These are phyloP conservation scores for Astropecten irregularis DNA, from an alignment of 53 echinoderm and acorn worm genomes.

Conservation along the genomic window DNA sequence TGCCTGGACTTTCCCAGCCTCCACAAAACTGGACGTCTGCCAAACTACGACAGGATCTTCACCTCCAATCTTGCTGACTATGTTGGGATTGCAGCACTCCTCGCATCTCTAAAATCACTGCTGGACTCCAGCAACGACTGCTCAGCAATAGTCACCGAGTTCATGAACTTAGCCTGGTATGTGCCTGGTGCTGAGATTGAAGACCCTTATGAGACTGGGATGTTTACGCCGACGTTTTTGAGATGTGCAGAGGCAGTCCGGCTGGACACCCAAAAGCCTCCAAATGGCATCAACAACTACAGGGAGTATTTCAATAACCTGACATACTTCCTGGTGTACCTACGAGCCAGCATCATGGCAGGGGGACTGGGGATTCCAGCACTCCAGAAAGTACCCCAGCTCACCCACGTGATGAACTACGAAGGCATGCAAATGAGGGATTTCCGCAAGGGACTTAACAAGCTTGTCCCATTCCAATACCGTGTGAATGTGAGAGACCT, in stretches of 20 bases:
- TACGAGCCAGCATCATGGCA: slow-evolving; percentile 18
- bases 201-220: neutral
- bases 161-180: slow-evolving; percentile 13
- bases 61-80: slow-evolving; percentile 56
- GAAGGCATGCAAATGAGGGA: slow-evolving; percentile 65
- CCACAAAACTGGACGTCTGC: neutral
- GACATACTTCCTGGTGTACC: neutral
- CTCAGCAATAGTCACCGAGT: slow-evolving; percentile 44
- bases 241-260: neutral
- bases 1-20: neutral
- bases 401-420: slow-evolving; percentile 11
- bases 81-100: slow-evolving; percentile 14
- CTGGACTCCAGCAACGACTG: slow-evolving; percentile 10
- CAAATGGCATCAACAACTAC: neutral
- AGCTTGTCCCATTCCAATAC: slow-evolving; percentile 60
- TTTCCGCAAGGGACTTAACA: slow-evolving; percentile 62
- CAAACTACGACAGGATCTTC: slow-evolving; percentile 48
- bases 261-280: neutral
- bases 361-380: neutral
- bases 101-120: slow-evolving; percentile 13
- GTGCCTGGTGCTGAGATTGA: neutral
- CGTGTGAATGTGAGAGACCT: slow-evolving; percentile 41
- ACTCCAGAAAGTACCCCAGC: neutral
- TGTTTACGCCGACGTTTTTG: neutral
- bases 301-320: slow-evolving; percentile 8